Conservation (phyloP, 2,797 vertebrate genomes). For the Mus minutoides region DNA sequence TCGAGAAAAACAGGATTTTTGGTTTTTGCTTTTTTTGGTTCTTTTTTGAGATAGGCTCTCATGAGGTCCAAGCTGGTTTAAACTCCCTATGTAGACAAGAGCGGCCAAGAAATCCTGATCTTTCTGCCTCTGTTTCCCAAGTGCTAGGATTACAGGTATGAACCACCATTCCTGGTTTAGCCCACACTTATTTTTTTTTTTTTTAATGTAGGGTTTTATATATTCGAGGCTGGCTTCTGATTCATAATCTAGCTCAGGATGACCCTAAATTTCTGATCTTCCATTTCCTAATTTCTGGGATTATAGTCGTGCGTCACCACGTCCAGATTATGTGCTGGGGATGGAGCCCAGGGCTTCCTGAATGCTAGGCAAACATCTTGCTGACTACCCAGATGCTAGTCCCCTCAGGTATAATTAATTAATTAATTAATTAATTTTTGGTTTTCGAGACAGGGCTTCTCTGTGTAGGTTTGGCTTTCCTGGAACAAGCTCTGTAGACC, state of each 20-base stretch:
- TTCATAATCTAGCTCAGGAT: not conserved
- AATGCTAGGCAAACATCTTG: not conserved
- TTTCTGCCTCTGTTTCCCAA: not conserved
- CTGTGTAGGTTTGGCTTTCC: not conserved
- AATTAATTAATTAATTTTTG: not conserved
- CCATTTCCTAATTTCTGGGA: not conserved
- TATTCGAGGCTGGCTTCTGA: not conserved
- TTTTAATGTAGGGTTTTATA: not conserved
- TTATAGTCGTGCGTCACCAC: not conserved
- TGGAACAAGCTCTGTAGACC: not conserved
- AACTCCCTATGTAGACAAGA: not conserved
- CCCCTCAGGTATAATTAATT: not conserved
- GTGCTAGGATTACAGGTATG: not conserved
- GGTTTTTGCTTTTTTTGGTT: too few species aligned
- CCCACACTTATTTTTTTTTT: not conserved
- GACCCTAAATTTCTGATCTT: not conserved
- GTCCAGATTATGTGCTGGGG: not conserved
- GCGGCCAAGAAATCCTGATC: not conserved
- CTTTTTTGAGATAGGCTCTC: not conserved
- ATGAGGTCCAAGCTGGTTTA: not conserved
- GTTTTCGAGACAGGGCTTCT: not conserved
- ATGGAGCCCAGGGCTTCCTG: not conserved
- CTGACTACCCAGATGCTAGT: not conserved
- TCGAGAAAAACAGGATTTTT: constrained; percentile 21
- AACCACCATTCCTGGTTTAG: not conserved